Base-by-base conservation (phyloP, 2,113 vertebrate genomes). In the Melanocharis versteri region DNA sequence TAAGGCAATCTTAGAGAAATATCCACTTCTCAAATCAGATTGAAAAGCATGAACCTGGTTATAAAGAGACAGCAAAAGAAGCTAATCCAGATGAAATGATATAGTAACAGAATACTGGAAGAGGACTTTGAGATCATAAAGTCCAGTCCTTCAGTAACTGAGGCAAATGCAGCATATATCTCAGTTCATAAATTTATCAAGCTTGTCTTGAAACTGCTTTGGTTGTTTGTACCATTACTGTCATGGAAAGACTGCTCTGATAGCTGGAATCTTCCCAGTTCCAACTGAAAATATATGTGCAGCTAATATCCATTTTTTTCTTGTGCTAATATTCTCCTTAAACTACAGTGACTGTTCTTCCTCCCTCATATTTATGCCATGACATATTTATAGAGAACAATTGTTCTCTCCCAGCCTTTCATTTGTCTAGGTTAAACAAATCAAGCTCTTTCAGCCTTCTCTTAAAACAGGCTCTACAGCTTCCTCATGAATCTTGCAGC, bases 381-480 rank as follows among this genome's bases (percentile, higher is more conserved):
- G 94, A 93, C 87, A 87, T 95, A 94, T 91, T 96, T 96, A 95
- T 87, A 72, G 93, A 89, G 94, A 94, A 72, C 89, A 87, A 53
- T 94, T 92, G 94, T 96, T 96, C 93, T 87, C 89, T 87, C 69
- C 81, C 81, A 79, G 87, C 82, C 51, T 87, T 97, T 94, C 83
- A 89, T 94, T 92, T 91, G 94, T 93, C 91, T 94, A 87, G 93
- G 93, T 96, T 97, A 94, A 97, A 93, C 94, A 96, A 94, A 95
- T 96, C 87, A 84, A 82, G 65, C 69, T 92, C 51, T 71, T 61
- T 26, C 72, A 88, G 62, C 51, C 39, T 82, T 83, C 57, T 75
- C 77, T 84, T 94, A 72, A 56, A 87, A 71, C 65, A 82, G 57
- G 24, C 53, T 94, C 69, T 75, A 69, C 57, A 44, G 51, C 62